phyloP scores from a whole-genome alignment of 2,797 vertebrate genomes.

The Intellagama lesueurii region DNA sequence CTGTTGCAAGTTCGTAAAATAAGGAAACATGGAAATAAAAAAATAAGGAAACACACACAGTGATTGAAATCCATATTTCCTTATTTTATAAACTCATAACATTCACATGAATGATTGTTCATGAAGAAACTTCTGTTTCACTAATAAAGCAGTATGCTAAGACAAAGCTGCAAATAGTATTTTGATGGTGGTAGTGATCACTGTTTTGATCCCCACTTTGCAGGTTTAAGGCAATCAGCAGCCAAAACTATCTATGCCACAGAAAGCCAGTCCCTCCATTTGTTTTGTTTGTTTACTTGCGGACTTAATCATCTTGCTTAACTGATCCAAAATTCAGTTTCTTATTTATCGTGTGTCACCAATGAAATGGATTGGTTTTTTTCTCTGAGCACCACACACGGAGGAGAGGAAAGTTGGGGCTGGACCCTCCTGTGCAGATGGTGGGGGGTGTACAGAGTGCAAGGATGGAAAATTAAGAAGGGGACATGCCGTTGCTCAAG shows the following conservation, averaged over 20 bases:
- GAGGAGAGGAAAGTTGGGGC: too few relatives aligned
- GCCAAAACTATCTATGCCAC: neutral
- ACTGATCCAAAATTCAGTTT: neutral
- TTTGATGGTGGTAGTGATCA: neutral
- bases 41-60: too few relatives aligned
- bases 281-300: neutral
- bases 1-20: too few relatives aligned
- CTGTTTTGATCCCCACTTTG: neutral
- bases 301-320: neutral
- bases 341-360: slow-evolving; percentile 6
- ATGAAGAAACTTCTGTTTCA: neutral
- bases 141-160: neutral
- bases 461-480: too few relatives aligned
- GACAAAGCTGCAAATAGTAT: too few relatives aligned
- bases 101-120: neutral
- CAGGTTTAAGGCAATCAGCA: neutral
- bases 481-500: too few relatives aligned
- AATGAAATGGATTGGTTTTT: too few relatives aligned
- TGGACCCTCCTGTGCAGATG: too few relatives aligned
- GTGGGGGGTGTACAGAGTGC: too few relatives aligned
- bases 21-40: too few relatives aligned
- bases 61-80: neutral
- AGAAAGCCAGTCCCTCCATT: neutral
- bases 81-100: neutral
- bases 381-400: too few relatives aligned